Conservation (phyloP, 2,113 vertebrate species). For the Elephantulus edwardii region DNA sequence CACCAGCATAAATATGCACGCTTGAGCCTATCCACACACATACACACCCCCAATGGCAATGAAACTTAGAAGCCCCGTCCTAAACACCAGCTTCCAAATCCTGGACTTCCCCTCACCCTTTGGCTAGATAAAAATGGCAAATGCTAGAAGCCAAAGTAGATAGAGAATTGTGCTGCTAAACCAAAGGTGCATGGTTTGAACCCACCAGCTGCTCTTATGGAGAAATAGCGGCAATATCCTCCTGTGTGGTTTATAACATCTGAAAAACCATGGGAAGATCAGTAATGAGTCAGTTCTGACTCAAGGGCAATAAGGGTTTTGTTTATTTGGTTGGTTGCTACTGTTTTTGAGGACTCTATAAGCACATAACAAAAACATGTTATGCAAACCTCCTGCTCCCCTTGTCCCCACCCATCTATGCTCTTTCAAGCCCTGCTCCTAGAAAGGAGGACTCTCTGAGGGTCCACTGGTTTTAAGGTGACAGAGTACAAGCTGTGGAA, state of each 20-base stretch:
- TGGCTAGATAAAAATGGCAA: neutral
- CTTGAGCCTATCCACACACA: neutral
- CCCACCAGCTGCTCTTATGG: too few relatives aligned
- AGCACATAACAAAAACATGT: neutral
- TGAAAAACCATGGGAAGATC: too few relatives aligned
- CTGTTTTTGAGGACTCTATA: too few relatives aligned
- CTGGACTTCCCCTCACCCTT: neutral
- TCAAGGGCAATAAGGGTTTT: too few relatives aligned
- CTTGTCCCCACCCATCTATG: neutral
- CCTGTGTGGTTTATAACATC: too few relatives aligned
- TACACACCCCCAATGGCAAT: neutral
- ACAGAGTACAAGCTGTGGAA: neutral
- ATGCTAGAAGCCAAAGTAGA: neutral
- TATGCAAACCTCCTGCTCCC: neutral
- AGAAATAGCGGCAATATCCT: too few relatives aligned
- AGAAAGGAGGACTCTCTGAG: conserved; percentile 22
- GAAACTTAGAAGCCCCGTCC: neutral
- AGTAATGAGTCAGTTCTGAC: too few relatives aligned
- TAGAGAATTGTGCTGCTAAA: neutral
- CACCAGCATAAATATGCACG: neutral
- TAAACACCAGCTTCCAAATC: neutral
- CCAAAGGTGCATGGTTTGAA: neutral
- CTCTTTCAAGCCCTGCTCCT: neutral
- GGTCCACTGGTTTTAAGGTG: neutral
- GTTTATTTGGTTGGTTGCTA: too few relatives aligned